A percentile compares a stretch with the other conserved stretches of the same genome.
Evolutionary conservation across 2,113 vertebrate genomes (phyloP).

Genomic region (Sminthopsis crassicaudata): DNA sequence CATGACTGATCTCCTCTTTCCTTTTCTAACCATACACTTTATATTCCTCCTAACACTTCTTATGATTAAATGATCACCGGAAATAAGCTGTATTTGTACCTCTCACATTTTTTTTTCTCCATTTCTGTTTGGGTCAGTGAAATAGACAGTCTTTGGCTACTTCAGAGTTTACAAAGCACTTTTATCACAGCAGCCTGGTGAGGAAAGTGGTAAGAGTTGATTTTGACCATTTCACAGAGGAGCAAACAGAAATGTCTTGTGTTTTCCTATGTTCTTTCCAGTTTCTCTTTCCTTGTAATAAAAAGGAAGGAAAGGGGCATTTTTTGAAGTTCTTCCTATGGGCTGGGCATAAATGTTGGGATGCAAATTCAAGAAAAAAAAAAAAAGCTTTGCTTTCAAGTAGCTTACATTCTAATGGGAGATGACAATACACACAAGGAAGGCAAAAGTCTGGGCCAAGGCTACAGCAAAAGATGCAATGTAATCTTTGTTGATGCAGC

Average conservation of each 20-base stretch:
- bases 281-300: background rate
- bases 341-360: background rate
- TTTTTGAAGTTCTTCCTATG: background rate
- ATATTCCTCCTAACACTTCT: background rate
- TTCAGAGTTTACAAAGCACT: background rate
- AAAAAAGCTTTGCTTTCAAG: background rate
- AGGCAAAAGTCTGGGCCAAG: background rate
- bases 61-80: background rate
- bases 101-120: background rate
- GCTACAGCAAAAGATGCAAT: background rate
- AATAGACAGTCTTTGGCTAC: background rate
- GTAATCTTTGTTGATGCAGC: background rate
- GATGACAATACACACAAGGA: background rate
- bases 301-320: background rate
- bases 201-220: background rate
- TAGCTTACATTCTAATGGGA: background rate
- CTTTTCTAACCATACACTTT: background rate
- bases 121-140: background rate
- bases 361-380: background rate
- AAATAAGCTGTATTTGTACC: background rate
- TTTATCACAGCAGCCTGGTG: background rate
- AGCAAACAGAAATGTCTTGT: background rate
- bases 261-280: background rate
- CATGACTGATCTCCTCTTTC: background rate
- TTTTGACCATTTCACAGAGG: background rate